Evolutionary conservation across 2,888 invertebrate genomes (phyloP).

Genomic region (Hypsopygia costalis): DNA sequence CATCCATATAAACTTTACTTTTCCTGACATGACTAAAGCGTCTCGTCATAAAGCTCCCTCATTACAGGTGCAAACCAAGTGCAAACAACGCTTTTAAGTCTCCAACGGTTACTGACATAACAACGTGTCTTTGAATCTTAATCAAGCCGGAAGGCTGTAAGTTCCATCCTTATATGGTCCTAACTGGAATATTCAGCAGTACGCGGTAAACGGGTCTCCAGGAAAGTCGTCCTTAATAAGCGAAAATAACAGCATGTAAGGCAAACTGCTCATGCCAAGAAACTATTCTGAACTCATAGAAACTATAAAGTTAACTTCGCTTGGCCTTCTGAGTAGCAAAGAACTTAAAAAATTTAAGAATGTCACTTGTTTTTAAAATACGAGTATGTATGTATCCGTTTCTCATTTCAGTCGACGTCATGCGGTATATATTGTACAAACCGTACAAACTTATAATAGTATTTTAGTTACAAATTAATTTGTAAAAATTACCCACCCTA

Average conservation of each 20-base stretch:
- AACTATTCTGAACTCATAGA: neutral
- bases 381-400: too few species aligned
- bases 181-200: slow-evolving; percentile 12
- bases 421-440: too few species aligned
- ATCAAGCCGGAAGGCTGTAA: slow-evolving; percentile 16
- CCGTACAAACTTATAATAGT: too few species aligned
- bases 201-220: slow-evolving; percentile 7
- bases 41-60: neutral
- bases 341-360: too few species aligned
- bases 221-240: slow-evolving; percentile 11
- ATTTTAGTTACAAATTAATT: too few species aligned
- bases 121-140: slow-evolving; percentile 13
- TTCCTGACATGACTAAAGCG: neutral
- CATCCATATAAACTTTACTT: too few species aligned
- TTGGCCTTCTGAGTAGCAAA: too few species aligned
- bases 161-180: slow-evolving; percentile 14
- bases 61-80: neutral
- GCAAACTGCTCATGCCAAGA: neutral
- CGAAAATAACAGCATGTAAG: slow-evolving; percentile 1
- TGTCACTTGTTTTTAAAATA: too few species aligned
- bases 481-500: too few species aligned
- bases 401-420: too few species aligned
- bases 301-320: neutral
- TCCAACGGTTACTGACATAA: slow-evolving; percentile 7
- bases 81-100: neutral